A percentile compares a stretch with the other conserved stretches of the same genome.
phyloP scores from a whole-genome alignment of 2,113 vertebrate species.

The Sterna hirundo region DNA sequence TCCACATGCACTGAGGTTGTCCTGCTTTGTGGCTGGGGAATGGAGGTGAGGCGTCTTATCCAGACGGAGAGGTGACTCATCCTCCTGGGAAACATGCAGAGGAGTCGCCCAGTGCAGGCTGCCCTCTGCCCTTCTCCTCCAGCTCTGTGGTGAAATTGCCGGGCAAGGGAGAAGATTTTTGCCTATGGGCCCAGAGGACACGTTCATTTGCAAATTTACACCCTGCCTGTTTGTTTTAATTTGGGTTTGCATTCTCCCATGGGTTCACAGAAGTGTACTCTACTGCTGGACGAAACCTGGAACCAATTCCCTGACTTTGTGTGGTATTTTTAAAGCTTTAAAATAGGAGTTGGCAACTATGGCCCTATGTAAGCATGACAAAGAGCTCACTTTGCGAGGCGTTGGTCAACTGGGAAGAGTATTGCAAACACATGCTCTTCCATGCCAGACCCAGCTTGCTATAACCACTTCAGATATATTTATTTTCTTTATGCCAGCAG shows the following conservation, averaged over 20 bases:
- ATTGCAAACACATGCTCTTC: neutral
- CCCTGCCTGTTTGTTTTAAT: neutral
- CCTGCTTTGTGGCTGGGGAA: neutral
- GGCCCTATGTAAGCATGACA: neutral
- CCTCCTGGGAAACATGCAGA: neutral
- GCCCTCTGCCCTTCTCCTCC: neutral
- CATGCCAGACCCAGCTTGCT: neutral
- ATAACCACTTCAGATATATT: neutral
- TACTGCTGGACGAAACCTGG: neutral
- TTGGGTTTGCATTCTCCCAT: neutral
- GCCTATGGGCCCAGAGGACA: neutral
- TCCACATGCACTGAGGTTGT: neutral
- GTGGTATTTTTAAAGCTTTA: neutral
- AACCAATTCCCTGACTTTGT: neutral
- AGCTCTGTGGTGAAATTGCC: neutral
- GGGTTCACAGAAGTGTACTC: neutral
- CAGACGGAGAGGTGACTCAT: neutral
- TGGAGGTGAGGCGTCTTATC: neutral
- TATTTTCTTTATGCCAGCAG: rapidly evolving
- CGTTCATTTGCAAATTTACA: neutral
- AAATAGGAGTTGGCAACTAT: neutral
- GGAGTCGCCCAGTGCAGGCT: rapidly evolving
- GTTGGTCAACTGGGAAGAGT: neutral
- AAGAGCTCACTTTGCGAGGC: neutral
- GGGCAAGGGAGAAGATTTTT: neutral